These are phyloP conservation scores for Stramonita haemastoma DNA, from an alignment of 2,888 invertebrate genomes.

Conservation along the genomic window DNA sequence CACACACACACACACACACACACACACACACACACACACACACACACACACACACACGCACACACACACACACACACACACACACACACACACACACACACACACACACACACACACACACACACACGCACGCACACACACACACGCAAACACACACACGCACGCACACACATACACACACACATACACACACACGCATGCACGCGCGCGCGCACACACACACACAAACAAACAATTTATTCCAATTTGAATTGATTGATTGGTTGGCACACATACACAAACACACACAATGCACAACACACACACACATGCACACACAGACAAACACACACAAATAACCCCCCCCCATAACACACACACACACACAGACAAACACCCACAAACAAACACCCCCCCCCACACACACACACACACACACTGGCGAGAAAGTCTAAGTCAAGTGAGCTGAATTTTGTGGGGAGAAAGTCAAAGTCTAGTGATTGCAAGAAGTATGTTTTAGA, in stretches of 20 bases:
- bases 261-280: too few species aligned
- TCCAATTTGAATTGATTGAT: too few species aligned
- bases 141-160: not conserved
- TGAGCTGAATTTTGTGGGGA: too few species aligned
- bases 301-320: not conserved
- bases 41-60: not conserved
- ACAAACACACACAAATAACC: not conserved
- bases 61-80: not conserved
- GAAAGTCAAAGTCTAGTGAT: too few species aligned
- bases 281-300: too few species aligned
- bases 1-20: not conserved
- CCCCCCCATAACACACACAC: too few species aligned
- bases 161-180: not conserved
- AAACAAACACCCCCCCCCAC: too few species aligned
- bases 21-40: not conserved
- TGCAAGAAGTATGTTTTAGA: too few species aligned
- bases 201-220: not conserved
- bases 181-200: not conserved
- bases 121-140: not conserved
- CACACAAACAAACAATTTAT: not conserved
- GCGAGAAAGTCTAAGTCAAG: too few species aligned
- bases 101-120: not conserved
- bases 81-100: not conserved
- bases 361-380: too few species aligned
- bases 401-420: too few species aligned